These are phyloP conservation scores for Octomys mimax DNA, from an alignment of 2,797 vertebrate genomes.

Conservation along the genomic window DNA sequence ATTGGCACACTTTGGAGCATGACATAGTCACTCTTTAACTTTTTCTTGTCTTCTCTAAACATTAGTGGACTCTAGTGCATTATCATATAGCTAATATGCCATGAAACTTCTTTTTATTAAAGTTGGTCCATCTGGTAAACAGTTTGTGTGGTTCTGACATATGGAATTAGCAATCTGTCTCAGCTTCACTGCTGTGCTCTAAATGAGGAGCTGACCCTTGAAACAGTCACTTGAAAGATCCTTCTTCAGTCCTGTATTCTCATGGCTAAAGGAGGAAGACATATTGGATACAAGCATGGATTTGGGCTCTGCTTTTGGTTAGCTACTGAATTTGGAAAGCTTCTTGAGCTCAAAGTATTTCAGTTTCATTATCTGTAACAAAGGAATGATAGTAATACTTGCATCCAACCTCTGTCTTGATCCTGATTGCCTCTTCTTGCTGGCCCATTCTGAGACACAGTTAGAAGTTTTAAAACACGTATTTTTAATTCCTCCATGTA, in stretches of 20 bases:
- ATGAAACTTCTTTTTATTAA: not conserved
- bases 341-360: not conserved
- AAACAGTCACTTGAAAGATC: constrained; percentile 15
- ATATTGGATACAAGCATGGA: not conserved
- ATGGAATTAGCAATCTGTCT: not conserved
- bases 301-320: not conserved
- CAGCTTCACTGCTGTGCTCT: not conserved
- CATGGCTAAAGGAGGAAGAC: not conserved
- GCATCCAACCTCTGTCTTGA: not conserved
- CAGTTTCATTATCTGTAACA: constrained; percentile 3
- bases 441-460: not conserved
- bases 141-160: not conserved
- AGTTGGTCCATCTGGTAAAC: not conserved
- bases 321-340: constrained; percentile 46
- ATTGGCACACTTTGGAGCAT: not conserved
- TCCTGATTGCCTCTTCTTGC: not conserved
- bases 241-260: not conserved
- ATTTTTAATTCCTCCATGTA: not conserved
- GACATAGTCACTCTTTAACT: not conserved
- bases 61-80: not conserved
- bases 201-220: not conserved
- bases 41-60: constrained; percentile 12
- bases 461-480: not conserved
- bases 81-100: not conserved
- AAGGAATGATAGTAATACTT: not conserved